These are phyloP conservation scores for Patella caerulea DNA, from an alignment of 2,888 invertebrate species.

Conservation along the genomic window DNA sequence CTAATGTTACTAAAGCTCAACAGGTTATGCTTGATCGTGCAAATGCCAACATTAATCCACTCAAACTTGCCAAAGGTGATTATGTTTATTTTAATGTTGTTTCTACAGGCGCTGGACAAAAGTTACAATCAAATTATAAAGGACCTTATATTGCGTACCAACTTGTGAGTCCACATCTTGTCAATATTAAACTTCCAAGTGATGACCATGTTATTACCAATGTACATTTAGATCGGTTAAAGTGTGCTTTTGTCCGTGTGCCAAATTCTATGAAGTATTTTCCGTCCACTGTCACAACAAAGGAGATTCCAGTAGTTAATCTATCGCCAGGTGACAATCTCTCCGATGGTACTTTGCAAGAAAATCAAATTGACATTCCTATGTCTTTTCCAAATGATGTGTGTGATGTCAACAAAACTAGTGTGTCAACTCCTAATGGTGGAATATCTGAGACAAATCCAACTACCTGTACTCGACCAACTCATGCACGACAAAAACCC, in stretches of 20 bases:
- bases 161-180: not conserved
- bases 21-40: not conserved
- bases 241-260: slow-evolving; percentile 9
- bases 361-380: no score
- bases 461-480: no score
- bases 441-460: no score
- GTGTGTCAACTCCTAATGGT: no score
- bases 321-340: no score
- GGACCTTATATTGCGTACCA: not conserved
- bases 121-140: not conserved
- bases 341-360: no score
- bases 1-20: not conserved
- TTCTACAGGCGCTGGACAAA: not conserved
- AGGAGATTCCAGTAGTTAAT: not conserved
- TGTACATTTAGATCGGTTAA: slow-evolving; percentile 16
- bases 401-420: no score
- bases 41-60: slow-evolving; percentile 3
- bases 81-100: slow-evolving; percentile 15
- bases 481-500: no score
- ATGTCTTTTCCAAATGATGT: no score
- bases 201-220: not conserved
- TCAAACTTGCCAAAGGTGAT: not conserved
- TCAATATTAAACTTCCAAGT: not conserved
- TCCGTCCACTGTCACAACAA: not conserved
- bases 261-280: slow-evolving; percentile 5